phyloP scores from a whole-genome alignment of 2,797 vertebrate species.

The Siniperca obscura region DNA sequence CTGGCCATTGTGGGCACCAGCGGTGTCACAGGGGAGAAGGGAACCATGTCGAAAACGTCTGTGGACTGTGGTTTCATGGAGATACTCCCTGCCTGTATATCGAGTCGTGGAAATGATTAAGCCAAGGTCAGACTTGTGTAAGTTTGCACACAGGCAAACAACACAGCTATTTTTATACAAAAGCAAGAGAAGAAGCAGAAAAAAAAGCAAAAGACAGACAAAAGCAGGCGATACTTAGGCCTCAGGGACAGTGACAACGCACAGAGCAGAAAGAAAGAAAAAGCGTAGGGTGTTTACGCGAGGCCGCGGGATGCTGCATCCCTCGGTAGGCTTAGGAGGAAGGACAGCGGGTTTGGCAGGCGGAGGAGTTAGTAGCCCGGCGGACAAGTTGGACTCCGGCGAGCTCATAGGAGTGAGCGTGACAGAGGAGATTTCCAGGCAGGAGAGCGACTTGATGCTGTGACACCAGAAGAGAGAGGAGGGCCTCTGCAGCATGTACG shows the following conservation, averaged over 20 bases:
- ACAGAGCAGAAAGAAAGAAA: conserved; percentile 13
- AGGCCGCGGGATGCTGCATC: conserved; percentile 90
- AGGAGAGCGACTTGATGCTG: conserved; percentile 89
- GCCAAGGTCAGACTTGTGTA: neutral
- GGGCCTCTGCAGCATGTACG: conserved; percentile 89
- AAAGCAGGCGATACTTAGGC: conserved; percentile 20
- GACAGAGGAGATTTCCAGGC: conserved; percentile 93
- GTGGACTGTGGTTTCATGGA: conserved; percentile 90
- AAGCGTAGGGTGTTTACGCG: conserved; percentile 84
- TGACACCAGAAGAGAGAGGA: conserved; percentile 93
- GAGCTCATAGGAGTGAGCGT: conserved; percentile 93
- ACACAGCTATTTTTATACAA: conserved; percentile 2
- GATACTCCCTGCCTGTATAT: conserved; percentile 88
- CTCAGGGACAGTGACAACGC: conserved; percentile 12
- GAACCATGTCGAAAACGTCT: conserved; percentile 98
- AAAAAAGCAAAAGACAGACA: conserved; percentile 3
- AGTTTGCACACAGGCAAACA: neutral
- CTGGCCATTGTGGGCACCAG: conserved; percentile 88
- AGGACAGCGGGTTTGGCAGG: conserved; percentile 87
- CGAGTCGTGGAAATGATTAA: conserved; percentile 43
- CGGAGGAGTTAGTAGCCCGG: conserved; percentile 90
- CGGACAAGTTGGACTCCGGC: conserved; percentile 90
- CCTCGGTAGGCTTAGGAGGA: conserved; percentile 85
- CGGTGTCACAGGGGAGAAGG: conserved; percentile 92
- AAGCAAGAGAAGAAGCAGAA: neutral